Conservation (phyloP, 2,888 invertebrate species). For the Automeris io region DNA sequence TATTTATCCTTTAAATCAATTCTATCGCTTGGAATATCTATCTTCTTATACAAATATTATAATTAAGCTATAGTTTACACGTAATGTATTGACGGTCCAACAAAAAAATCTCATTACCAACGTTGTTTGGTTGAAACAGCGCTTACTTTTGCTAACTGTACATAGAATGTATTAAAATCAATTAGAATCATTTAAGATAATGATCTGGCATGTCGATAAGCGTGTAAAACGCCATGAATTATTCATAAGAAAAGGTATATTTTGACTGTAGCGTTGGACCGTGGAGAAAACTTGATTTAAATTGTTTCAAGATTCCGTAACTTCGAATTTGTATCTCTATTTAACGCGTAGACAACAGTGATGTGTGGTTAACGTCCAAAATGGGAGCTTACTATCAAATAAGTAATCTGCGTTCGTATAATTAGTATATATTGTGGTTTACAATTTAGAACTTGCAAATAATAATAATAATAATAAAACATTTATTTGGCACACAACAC, state of each 20-base stretch:
- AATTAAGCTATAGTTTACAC: conserved; percentile 28
- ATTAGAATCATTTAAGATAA: conserved; percentile 69
- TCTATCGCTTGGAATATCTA: conserved; percentile 10
- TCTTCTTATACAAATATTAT: conserved; percentile 25
- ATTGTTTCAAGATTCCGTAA: not conserved
- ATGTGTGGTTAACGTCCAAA: too few relatives aligned
- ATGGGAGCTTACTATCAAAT: too few relatives aligned
- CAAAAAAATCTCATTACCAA: conserved; percentile 39
- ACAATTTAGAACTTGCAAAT: too few relatives aligned
- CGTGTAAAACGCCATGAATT: conserved; percentile 27
- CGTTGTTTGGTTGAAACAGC: conserved; percentile 13
- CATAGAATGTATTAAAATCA: conserved; percentile 56
- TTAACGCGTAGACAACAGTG: too few relatives aligned
- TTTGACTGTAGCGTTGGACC: not conserved
- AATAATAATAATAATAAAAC: too few relatives aligned
- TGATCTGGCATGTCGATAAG: conserved; percentile 52
- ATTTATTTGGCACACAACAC: too few relatives aligned
- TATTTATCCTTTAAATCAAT: too few relatives aligned
- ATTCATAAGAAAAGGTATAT: conserved; percentile 1
- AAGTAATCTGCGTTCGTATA: too few relatives aligned
- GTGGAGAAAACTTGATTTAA: conserved; percentile 7
- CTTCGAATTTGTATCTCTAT: too few relatives aligned
- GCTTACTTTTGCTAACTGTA: conserved; percentile 42
- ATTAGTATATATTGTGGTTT: too few relatives aligned
- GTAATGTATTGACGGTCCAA: conserved; percentile 20